Conservation (phyloP, 2,888 invertebrate genomes). For the Octonoba sinensis region DNA sequence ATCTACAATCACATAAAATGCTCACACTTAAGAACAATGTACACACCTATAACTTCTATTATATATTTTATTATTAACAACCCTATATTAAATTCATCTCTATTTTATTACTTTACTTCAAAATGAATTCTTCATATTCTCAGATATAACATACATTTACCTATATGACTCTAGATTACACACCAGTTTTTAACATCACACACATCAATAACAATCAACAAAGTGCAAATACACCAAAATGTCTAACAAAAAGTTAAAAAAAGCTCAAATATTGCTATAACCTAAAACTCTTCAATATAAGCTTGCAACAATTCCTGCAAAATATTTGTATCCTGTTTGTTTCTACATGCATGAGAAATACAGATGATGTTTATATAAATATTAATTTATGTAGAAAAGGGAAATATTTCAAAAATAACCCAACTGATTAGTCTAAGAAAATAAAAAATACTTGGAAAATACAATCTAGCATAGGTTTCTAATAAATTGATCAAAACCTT, state of each 20-base stretch:
- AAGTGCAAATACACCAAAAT: conserved; percentile 60
- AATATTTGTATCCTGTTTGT: no score
- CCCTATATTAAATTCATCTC: no score
- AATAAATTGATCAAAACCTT: neutral
- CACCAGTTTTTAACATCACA: conserved; percentile 49
- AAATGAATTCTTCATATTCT: no score
- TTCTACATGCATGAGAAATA: neutral
- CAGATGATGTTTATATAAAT: neutral
- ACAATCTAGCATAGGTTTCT: no score
- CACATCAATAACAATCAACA: conserved; percentile 45
- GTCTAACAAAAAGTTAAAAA: conserved; percentile 16
- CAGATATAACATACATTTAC: conserved; percentile 31
- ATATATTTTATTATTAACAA: no score
- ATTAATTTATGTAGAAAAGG: neutral
- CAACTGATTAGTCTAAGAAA: neutral
- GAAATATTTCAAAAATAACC: neutral
- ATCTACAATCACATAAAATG: no score
- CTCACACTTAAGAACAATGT: no score
- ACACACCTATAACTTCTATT: no score
- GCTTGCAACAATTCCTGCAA: no score
- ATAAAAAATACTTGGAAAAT: no score
- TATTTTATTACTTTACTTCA: no score
- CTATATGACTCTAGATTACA: conserved; percentile 27
- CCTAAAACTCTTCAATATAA: neutral
- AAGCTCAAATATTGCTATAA: conserved; percentile 21